Percentiles rank a stretch among this genome's conserved stretches.
These are phyloP conservation scores for Galago senegalensis DNA, from an alignment of 2,797 vertebrate genomes.

Conservation along the genomic window DNA sequence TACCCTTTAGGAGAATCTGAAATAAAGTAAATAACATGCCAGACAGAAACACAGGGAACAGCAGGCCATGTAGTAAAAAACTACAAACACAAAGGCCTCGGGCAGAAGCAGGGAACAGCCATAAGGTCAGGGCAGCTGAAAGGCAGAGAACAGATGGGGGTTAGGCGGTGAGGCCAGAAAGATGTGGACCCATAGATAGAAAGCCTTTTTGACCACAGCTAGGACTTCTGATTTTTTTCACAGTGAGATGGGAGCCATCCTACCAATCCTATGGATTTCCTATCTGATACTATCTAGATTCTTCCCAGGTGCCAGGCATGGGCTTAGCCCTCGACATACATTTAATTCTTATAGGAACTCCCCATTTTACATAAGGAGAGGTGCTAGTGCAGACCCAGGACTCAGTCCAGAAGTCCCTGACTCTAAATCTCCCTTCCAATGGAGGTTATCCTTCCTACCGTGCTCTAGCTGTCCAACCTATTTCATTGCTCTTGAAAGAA, in stretches of 20 bases:
- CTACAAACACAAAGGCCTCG: neutral
- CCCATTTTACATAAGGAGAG: neutral
- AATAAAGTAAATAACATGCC: neutral
- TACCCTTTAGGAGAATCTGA: neutral
- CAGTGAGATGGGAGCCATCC: neutral
- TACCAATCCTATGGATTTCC: neutral
- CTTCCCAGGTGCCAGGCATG: no score
- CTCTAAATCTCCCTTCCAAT: neutral
- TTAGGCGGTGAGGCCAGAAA: neutral
- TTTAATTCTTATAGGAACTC: neutral
- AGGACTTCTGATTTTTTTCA: neutral
- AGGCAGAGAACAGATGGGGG: neutral
- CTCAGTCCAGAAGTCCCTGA: neutral
- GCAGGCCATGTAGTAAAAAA: neutral
- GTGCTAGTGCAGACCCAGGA: neutral
- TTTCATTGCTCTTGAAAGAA: neutral
- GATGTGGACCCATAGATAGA: accelerated
- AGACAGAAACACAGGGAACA: neutral
- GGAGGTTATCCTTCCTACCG: neutral
- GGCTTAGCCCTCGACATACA: neutral
- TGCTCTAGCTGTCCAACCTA: neutral
- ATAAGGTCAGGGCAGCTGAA: neutral
- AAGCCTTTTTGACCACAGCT: neutral
- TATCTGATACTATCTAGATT: neutral
- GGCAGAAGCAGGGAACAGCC: neutral